Percentiles rank a stretch among this genome's conserved stretches.
phyloP scores from a whole-genome alignment of 1,140 invertebrate genomes.

The Sycobia sp. region DNA sequence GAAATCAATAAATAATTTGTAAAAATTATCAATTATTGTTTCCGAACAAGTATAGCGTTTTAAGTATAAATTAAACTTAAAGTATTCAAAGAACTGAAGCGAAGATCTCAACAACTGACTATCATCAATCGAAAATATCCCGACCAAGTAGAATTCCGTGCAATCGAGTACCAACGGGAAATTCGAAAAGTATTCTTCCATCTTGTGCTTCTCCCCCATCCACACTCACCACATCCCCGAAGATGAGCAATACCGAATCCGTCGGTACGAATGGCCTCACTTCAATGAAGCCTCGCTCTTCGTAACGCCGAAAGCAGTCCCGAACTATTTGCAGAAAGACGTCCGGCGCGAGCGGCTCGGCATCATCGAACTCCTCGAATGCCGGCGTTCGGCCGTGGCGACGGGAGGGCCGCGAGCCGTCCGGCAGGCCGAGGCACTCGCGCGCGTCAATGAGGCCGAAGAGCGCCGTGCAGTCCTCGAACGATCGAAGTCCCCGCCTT shows the following conservation, averaged over 20 bases:
- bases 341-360: constrained; percentile 35
- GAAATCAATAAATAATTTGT: no score
- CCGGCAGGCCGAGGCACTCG: background rate
- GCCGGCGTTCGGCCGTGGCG: constrained; percentile 8
- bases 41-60: no score
- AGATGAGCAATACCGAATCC: constrained; percentile 58
- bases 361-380: constrained; percentile 41
- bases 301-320: constrained; percentile 58
- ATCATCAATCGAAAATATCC: background rate
- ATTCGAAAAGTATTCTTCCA: no score
- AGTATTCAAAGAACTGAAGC: no score
- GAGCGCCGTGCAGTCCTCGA: constrained; percentile 19
- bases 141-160: background rate
- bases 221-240: constrained; percentile 48
- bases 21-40: no score
- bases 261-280: constrained; percentile 53
- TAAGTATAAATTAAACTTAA: no score
- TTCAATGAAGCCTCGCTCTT: constrained; percentile 40
- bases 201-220: background rate
- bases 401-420: no score
- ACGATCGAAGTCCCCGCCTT: background rate
- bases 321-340: constrained; percentile 47
- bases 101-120: background rate
- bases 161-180: background rate
- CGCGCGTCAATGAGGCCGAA: constrained; percentile 36